Conservation (phyloP, 2,113 vertebrate species). For the Gallinago undulata region DNA sequence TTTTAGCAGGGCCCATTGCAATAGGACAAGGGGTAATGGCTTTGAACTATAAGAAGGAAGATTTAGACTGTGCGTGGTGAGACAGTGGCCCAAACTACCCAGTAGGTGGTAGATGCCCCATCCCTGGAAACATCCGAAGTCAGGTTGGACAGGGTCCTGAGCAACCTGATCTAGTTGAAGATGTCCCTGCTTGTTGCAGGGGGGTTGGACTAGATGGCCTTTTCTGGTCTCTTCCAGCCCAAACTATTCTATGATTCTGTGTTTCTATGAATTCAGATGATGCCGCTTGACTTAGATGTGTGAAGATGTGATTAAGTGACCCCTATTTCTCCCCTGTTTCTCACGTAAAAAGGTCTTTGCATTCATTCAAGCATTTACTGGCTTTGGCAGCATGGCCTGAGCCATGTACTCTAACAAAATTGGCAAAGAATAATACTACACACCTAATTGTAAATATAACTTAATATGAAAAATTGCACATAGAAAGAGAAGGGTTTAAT, state of each 20-base stretch:
- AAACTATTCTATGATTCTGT: neutral
- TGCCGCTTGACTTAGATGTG: neutral
- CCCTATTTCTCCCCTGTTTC: neutral
- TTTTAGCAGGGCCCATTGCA: neutral
- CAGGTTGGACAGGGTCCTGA: neutral
- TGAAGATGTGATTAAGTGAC: neutral
- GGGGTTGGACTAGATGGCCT: neutral
- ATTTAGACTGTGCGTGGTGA: neutral
- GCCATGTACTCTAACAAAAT: neutral
- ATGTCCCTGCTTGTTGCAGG: neutral
- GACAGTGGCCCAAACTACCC: neutral
- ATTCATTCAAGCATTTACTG: neutral
- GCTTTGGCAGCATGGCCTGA: neutral
- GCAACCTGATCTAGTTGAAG: neutral
- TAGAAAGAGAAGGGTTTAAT: neutral
- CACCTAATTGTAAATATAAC: neutral
- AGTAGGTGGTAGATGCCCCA: neutral
- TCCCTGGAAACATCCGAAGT: neutral
- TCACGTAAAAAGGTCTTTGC: neutral
- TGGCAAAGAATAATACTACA: neutral
- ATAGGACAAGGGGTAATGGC: neutral
- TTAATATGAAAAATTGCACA: neutral
- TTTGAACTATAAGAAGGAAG: neutral
- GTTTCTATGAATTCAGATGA: neutral
- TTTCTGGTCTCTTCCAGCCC: neutral